Evolutionary conservation across 2,113 vertebrate genomes (phyloP), one percentile per base, ranked within the genome.

Genomic region (Sardina pilchardus): DNA sequence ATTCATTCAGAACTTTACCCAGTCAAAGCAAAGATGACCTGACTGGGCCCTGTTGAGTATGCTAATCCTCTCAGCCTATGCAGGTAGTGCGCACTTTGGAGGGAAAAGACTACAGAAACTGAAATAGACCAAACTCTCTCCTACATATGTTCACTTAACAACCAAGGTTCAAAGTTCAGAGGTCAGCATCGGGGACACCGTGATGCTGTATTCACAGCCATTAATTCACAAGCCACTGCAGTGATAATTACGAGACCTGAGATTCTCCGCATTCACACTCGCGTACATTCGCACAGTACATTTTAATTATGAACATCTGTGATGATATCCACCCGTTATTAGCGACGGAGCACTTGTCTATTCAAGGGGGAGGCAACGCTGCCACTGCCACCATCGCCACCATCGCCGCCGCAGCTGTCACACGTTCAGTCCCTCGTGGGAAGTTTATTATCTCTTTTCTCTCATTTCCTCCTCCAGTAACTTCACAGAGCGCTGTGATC

Each of bases 261-360:
- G 71, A 12, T 34, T 30, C 63, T 34, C 26, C 34, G 26, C 12
- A 78, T 16, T 34, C 26, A 17, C 14, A 5, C 30, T 78, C 71
- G 0, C 30, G 14, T 34, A 36, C 71, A 39, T 36, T 34, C 8
- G 67, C 71, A 78, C 71, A 78, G 71, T 17, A 78, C 71, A 78
- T 78, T 78, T 78, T 78, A 36, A 78, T 78, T 78, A 36, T 34
- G 34, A 78, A 78, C 71, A 78, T 78, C 71, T 78, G 71, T 36
- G 71, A 34, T 78, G 30, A 36, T 36, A 78, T 78, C 71, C 71
- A 17, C 14, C 30, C 30, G 39, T 78, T 78, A 78, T 78, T 36
- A 78, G 71, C 9, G 34, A 16, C 71, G 34, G 34, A 36, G 34
- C 71, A 78, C 71, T 78, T 78, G 71, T 78, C 71, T 36, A 34